Conservation (phyloP, 2,113 vertebrate genomes). For the Tragulus kanchil region DNA sequence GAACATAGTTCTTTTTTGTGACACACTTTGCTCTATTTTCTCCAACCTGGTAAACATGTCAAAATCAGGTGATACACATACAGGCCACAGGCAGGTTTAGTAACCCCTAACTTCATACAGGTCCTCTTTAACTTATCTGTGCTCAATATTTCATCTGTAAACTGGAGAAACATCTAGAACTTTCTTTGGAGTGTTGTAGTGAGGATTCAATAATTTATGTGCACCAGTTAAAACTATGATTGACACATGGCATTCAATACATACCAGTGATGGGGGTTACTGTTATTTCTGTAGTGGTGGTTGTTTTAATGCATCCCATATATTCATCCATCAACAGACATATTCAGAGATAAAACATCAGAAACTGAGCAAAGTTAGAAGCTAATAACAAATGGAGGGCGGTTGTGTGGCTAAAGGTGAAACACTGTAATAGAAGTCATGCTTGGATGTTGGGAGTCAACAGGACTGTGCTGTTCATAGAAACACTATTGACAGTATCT, state of each 20-base stretch:
- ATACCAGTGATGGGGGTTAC: neutral
- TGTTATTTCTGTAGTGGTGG: neutral
- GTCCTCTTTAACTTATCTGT: neutral
- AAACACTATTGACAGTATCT: neutral
- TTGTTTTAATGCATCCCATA: neutral
- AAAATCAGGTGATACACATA: neutral
- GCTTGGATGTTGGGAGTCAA: neutral
- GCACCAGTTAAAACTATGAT: neutral
- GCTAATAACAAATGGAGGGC: neutral
- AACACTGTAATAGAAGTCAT: neutral
- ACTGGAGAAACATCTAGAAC: neutral
- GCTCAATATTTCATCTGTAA: neutral
- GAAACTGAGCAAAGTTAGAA: neutral
- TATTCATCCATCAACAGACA: neutral
- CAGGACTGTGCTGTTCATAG: neutral
- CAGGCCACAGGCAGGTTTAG: neutral
- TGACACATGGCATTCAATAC: neutral
- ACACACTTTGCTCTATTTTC: neutral
- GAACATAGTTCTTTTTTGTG: neutral
- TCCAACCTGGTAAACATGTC: neutral
- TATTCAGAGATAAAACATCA: neutral
- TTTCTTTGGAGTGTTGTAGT: neutral
- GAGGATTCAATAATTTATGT: neutral
- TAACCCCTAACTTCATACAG: neutral
- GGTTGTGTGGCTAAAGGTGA: too few relatives aligned